Conservation (phyloP, 2,888 invertebrate genomes). For the Lasioglossum zephyrum region DNA sequence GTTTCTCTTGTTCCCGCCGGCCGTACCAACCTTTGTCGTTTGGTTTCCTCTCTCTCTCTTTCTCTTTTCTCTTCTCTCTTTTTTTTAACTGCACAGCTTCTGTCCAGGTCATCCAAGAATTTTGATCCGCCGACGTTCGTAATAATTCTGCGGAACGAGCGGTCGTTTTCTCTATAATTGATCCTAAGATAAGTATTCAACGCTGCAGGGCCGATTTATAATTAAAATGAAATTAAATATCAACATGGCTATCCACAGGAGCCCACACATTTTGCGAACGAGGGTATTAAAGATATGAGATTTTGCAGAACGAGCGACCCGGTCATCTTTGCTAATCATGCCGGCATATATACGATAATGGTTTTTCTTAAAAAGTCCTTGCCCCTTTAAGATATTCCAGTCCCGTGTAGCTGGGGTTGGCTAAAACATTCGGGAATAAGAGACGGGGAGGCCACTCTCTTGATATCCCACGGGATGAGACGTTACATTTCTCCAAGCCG, state of each 20-base stretch:
- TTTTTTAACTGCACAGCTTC: neutral
- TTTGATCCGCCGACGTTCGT: slow-evolving; percentile 3
- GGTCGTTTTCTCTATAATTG: slow-evolving; percentile 13
- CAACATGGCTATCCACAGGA: neutral
- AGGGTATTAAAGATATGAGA: slow-evolving; percentile 73
- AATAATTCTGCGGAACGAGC: slow-evolving; percentile 35
- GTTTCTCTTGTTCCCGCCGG: slow-evolving; percentile 38
- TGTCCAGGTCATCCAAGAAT: slow-evolving; percentile 30
- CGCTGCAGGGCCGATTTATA: too few species aligned
- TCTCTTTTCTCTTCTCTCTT: neutral
- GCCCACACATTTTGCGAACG: neutral
- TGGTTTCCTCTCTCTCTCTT: neutral
- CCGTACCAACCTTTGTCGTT: slow-evolving; percentile 30
- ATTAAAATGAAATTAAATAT: too few species aligned
- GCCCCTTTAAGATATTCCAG: slow-evolving; percentile 81
- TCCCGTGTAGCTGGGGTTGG: slow-evolving; percentile 77
- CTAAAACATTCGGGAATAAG: slow-evolving; percentile 72
- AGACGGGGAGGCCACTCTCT: slow-evolving; percentile 77
- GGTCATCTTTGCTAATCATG: slow-evolving; percentile 52
- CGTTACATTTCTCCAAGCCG: slow-evolving; percentile 68
- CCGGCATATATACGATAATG: slow-evolving; percentile 73
- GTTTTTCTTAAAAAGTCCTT: slow-evolving; percentile 79
- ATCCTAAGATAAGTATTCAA: neutral
- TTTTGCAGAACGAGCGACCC: slow-evolving; percentile 58
- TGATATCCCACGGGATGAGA: slow-evolving; percentile 82